A percentile compares a stretch with the other conserved stretches of the same genome.
Evolutionary conservation across 2,888 invertebrate genomes (phyloP).

Genomic region (Axea sp.): DNA sequence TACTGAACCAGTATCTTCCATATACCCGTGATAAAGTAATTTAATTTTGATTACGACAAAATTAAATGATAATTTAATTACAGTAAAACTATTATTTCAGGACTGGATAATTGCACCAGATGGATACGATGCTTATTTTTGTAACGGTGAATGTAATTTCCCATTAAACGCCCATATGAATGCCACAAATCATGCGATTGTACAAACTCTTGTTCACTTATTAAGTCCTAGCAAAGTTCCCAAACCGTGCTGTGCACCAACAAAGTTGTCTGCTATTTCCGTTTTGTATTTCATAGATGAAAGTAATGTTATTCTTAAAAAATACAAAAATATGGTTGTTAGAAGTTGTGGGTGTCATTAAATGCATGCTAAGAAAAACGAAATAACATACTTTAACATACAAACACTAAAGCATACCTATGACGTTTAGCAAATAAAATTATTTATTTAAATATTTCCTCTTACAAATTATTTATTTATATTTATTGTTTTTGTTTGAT

Average conservation of each 20-base stretch:
- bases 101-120: constrained; percentile 98
- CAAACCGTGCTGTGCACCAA: constrained; percentile 96
- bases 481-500: no score
- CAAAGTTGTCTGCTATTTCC: constrained; percentile 85
- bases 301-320: constrained; percentile 94
- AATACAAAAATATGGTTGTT: constrained; percentile 98
- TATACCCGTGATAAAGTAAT: no score
- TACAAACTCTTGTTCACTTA: constrained; percentile 93
- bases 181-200: constrained; percentile 97
- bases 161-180: constrained; percentile 94
- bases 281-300: constrained; percentile 90
- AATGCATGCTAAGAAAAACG: no score
- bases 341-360: constrained; percentile 99
- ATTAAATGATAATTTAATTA: no score
- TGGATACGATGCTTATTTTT: constrained; percentile 94
- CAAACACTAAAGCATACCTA: no score
- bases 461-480: no score
- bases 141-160: constrained; percentile 96
- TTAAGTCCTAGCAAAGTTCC: constrained; percentile 90
- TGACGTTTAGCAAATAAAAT: no score
- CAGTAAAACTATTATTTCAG: constrained; percentile 80
- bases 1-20: no score
- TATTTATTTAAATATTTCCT: no score
- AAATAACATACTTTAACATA: no score
- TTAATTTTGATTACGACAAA: no score